Base-by-base conservation (phyloP, 2,113 vertebrate species). In the Neoarius graeffei region DNA sequence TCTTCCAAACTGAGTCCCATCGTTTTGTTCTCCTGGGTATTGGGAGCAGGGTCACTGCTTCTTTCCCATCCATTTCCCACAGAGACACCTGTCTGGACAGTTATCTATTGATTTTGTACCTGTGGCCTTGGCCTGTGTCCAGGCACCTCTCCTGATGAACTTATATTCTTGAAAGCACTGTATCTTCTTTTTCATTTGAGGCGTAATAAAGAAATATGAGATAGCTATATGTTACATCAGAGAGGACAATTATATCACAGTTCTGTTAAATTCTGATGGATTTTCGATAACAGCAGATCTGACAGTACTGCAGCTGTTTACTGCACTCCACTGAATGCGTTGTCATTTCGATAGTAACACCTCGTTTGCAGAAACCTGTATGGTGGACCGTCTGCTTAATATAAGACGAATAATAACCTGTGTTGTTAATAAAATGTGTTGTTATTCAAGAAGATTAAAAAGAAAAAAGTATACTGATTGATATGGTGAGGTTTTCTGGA, bases 1-100 rank as follows among this genome's bases (percentile, higher is more conserved):
- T 73, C 69, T 73, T 73, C 67, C 67, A 71, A 14, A 71, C 14
- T 7, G 14, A 69, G 67, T 69, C 69, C 69, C 69, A 19, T 73
- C 30, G 5, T 73, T 73, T 73, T 20, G 35, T 20, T 42, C 69
- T 42, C 7, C 35, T 73, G 69, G 30, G 69, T 73, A 30, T 7
- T 17, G 27, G n/a, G n/a, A 69, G 66, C 66, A 73, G 69, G 69
- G 69, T 73, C 69, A 73, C 30, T 73, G 69, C 69, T 73, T 42
- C 30, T 20, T 73, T 42, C 30, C 13, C 15, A 73, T 73, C 35
- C 35, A 42, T 73, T 73, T 73, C 69, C 35, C 69, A 73, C 17
- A 20, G 35, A 73, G 71, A 20, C 19, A 19, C 17, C 7, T 73
- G 17, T 73, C 17, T 48, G 19, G 71, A 73, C 71, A 42, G 20